Base-by-base conservation (phyloP, 2,113 vertebrate genomes). In the Dasyurus viverrinus region DNA sequence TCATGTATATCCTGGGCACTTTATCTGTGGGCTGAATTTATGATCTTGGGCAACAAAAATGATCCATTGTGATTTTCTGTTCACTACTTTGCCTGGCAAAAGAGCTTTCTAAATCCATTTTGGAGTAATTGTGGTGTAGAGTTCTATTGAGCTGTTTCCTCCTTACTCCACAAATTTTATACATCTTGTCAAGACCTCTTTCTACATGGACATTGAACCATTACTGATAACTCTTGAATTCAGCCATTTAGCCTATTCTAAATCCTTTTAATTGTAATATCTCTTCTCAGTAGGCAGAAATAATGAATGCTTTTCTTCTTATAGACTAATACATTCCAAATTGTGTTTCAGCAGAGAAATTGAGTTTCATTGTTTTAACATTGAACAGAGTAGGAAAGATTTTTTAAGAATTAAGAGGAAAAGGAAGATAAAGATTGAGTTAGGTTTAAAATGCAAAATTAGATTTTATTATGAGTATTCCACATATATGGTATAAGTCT, bases 361-460 rank as follows among this genome's bases (percentile, higher is more conserved):
- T 48, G 48, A 48, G 48, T 48, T 48, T 48, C 7, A 48, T 48
- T 48, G n/a, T 94, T 54, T 84, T 19, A 23, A 25, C 30, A 89
- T 8, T 91, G 24, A 89, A 92, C 93, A 94, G 91, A n/a, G 16
- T 91, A 42, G 54, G 96, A 94, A 94, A 24, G 91, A 60, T n/a
- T 47, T 92, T 57, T 54, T 94, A 0, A 90, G 57, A 96, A 90
- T 92, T 89, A 91, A 92, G 22, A 84, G n/a, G 92, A 90, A 93
- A 90, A 93, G 11, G 90, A 95, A 92, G 26, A 54, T 91, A 36
- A 96, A 93, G 30, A 54, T 24, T 89, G 50, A 36, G 42, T 94
- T 96, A 93, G 42, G 42, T 60, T 16, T 24, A 91, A 89, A 94
- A 92, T 24, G 48, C 53, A 68, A 16, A 91, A 53, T 48, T 54